Base-by-base conservation (phyloP, 1,140 invertebrate species). In the Apis florea region DNA sequence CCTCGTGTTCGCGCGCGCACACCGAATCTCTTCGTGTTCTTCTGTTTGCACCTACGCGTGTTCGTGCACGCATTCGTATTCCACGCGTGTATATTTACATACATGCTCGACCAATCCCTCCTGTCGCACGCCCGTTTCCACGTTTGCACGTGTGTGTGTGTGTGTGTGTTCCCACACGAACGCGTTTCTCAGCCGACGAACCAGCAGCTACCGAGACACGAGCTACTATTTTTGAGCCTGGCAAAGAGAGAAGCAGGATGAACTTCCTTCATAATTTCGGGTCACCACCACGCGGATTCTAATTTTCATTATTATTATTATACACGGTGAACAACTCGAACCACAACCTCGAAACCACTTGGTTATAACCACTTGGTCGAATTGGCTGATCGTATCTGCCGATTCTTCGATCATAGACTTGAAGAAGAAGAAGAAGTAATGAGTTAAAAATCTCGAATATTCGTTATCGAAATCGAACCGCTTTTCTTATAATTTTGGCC, bases 181-280 rank as follows among this genome's bases (percentile, higher is more conserved):
- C 66, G 19, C 68, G 70, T 17, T 1, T 74, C 31, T 40, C 31
- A 40, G 31, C 1, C 26, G 26, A 31, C 26, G 26, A 31, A 31
- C 31, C 31, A 26, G 21, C 73, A 58, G 31, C 70, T 69, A 84
- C 63, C 75, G 77, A 66, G 79, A 67, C 79, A 81, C 63, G 68
- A 84, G 51, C 12, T 88, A 89, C 90, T 91, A 91, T 91, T 91
- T 91, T 91, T 90, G 88, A 85, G 86, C 85, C 56, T 47, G 63
- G 76, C 83, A 91, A 91, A 90, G 85, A 90, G 90, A 91, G 85
- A 87, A 91, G 79, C 86, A 85, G 54, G 82, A 88, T 78, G 61
- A 80, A 85, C 87, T 90, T 88, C 85, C 90, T 90, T 90, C 89
- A 89, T 90, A 90, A 91, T 91, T 90, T 91, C 89, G 85, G 89